These are phyloP conservation scores for Corythaeola cristata DNA, from an alignment of 2,113 vertebrate genomes.

Conservation along the genomic window DNA sequence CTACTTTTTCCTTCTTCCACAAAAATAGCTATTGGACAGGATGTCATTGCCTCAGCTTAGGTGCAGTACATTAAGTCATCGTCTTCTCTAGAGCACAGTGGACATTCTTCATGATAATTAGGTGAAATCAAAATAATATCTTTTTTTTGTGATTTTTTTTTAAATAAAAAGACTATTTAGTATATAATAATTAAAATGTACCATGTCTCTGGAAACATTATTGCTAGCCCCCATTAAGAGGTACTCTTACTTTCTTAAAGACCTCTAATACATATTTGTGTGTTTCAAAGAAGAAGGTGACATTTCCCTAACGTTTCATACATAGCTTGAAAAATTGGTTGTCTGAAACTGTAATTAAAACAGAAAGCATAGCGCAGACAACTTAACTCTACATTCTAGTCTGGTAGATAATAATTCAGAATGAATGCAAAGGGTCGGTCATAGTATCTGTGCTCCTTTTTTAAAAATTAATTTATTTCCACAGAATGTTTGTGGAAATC, in stretches of 20 bases:
- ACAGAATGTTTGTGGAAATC: background rate
- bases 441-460: background rate
- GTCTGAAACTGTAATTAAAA: slow-evolving; percentile 13
- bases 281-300: background rate
- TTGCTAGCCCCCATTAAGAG: background rate
- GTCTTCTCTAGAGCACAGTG: background rate
- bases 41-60: background rate
- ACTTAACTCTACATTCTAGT: background rate
- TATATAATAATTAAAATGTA: background rate
- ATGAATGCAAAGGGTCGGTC: background rate
- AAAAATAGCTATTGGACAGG: background rate
- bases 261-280: background rate
- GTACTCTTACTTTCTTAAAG: background rate
- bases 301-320: slow-evolving; percentile 22
- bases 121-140: background rate
- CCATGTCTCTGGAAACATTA: background rate
- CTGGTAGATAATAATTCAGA: background rate
- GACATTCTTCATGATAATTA: background rate
- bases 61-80: background rate
- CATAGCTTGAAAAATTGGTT: background rate
- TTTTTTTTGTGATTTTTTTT: background rate
- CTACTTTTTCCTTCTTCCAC: background rate
- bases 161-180: background rate
- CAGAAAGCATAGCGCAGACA: background rate
- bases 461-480: background rate